A percentile compares a stretch with the other conserved stretches of the same genome.
Evolutionary conservation across 2,113 vertebrate genomes (phyloP).

Genomic region (Lepus europaeus): DNA sequence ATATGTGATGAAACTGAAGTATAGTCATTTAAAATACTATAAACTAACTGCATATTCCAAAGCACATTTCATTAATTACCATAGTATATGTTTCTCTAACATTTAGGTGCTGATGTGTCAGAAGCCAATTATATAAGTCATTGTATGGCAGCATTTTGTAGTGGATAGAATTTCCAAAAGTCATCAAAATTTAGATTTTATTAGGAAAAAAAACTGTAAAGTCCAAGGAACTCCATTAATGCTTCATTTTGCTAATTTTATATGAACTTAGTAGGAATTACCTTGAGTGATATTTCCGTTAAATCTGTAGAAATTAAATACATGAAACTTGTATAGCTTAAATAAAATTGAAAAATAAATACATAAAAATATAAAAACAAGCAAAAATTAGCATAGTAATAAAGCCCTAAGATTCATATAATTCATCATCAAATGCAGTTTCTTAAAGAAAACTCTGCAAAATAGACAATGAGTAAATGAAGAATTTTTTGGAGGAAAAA

Average conservation of each 20-base stretch:
- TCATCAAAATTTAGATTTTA: not conserved
- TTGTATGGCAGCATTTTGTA: not conserved
- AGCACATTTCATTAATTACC: not conserved
- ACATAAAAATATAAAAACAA: too few species aligned
- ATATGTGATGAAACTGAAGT: not conserved
- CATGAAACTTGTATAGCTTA: too few species aligned
- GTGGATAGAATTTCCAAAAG: not conserved
- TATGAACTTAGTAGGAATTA: conserved; percentile 19
- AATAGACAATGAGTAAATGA: not conserved
- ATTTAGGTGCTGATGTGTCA: not conserved
- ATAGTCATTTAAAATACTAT: not conserved
- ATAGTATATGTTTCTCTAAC: not conserved
- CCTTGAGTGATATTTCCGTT: conserved; percentile 31
- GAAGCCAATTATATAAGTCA: not conserved
- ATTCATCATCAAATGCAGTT: not conserved
- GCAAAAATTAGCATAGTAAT: not conserved
- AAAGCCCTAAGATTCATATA: not conserved
- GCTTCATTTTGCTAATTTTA: conserved; percentile 2
- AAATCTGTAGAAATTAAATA: not conserved
- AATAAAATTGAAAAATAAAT: too few species aligned
- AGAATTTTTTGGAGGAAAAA: not conserved
- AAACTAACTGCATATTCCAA: not conserved
- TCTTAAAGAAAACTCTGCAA: conserved; percentile 20
- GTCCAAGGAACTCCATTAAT: not conserved
- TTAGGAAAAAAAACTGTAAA: not conserved